Percentiles rank a stretch among this genome's conserved stretches.
Evolutionary conservation across 1,140 invertebrate genomes (phyloP).

Genomic region (Zophobas atratus): DNA sequence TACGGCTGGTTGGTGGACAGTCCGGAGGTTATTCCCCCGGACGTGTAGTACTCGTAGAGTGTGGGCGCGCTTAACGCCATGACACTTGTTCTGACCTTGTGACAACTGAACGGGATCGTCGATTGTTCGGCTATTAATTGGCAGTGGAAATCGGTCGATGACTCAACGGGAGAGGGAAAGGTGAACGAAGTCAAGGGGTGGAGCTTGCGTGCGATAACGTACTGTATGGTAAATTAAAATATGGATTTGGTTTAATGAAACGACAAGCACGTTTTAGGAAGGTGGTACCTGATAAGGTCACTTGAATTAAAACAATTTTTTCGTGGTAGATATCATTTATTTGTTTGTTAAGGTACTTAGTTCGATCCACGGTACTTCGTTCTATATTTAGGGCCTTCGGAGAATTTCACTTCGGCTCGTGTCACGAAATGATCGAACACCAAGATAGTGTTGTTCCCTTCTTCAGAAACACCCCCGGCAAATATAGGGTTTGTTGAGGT

Average conservation of each 20-base stretch:
- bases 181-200: too few species aligned
- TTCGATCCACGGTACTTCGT: background rate
- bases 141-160: too few species aligned
- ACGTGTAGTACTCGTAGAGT: conserved; percentile 60
- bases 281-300: too few species aligned
- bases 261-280: background rate
- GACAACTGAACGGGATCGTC: background rate
- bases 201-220: too few species aligned
- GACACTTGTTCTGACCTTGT: conserved; percentile 4
- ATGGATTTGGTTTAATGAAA: background rate
- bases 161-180: too few species aligned
- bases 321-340: background rate
- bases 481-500: conserved; percentile 73
- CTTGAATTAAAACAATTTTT: background rate
- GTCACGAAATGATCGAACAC: conserved; percentile 61
- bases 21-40: conserved; percentile 54
- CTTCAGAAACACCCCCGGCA: conserved; percentile 71
- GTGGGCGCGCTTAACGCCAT: conserved; percentile 52
- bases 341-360: background rate
- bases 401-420: conserved; percentile 48
- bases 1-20: conserved; percentile 52
- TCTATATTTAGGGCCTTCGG: conserved; percentile 55
- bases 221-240: too few species aligned
- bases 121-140: background rate
- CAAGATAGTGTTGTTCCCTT: conserved; percentile 68